Conservation (phyloP, 2,113 vertebrate species). For the Oncorhynchus keta region DNA sequence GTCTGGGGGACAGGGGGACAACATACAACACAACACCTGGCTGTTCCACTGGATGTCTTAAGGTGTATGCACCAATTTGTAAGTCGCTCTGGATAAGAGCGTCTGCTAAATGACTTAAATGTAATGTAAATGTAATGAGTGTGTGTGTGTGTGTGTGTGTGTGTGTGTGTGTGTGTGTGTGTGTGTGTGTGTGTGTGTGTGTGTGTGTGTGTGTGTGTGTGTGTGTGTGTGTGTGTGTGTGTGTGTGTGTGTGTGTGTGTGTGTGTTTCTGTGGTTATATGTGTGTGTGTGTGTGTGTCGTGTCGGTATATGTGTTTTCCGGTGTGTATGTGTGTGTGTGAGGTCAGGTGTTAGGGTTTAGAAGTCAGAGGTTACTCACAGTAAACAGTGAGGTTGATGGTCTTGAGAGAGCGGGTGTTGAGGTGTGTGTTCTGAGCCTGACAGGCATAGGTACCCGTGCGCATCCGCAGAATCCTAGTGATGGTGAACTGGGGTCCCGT, state of each 20-base stretch:
- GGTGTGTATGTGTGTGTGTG: too few relatives aligned
- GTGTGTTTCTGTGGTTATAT: too few relatives aligned
- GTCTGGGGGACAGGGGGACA: conserved; percentile 66
- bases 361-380: background rate
- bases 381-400: background rate
- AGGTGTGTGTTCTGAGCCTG: background rate
- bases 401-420: background rate
- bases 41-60: too few relatives aligned
- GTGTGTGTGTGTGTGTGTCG: background rate
- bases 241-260: background rate
- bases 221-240: conserved; percentile 9
- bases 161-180: too few relatives aligned
- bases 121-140: too few relatives aligned
- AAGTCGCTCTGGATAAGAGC: too few relatives aligned
- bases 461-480: background rate
- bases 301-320: background rate
- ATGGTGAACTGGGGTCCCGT: background rate
- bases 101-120: too few relatives aligned
- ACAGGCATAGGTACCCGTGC: background rate
- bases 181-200: too few relatives aligned
- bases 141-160: conserved; percentile 20
- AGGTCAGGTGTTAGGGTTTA: background rate
- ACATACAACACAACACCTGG: conserved; percentile 13
- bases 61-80: too few relatives aligned
- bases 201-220: background rate